Evolutionary conservation across 1,140 invertebrate species (phyloP), one percentile per base, ranked within the genome.

Genomic region (Bombus waltoni): DNA sequence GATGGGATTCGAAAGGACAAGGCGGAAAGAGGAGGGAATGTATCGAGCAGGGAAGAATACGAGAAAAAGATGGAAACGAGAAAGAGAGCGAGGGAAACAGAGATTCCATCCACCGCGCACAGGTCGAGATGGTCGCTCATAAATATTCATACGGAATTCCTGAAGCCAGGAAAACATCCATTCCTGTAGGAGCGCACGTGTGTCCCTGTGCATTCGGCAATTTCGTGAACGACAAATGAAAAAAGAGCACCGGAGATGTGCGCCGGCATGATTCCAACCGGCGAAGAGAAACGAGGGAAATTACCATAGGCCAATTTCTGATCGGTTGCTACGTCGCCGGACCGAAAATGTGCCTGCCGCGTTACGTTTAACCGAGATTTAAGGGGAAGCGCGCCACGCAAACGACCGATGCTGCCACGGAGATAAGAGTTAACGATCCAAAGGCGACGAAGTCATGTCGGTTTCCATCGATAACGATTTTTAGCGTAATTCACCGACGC

Each of bases 81-180:
- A 3, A 18, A 35, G 18, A 22, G 66, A 57, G 6, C 32, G 57
- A 83, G 44, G 47, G 44, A 28, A 35, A 84, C 73, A 88, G 85
- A 91, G 83, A 89, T 87, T 91, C 89, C 87, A 88, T 88, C 82
- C 88, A 88, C 75, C 85, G 89, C 93, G 89, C 90, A 91, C 89
- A 92, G 90, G 91, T 92, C 91, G 91, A 92, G 92, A 93, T 93
- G 91, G 90, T 89, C 89, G 87, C 83, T 92, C 90, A 93, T 94
- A 94, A 94, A 94, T 94, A 94, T 94, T 94, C 94, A 94, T 94
- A 93, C 76, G 82, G 89, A 88, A 94, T 94, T 92, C 86, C 90
- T 90, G 88, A 89, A 89, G 91, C 91, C 91, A 92, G 90, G 91
- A 91, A 93, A 94, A 93, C 93, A 94, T 94, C 89, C 92, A 92